These are phyloP conservation scores for Zeus faber DNA, from an alignment of 2,113 vertebrate genomes.

Conservation along the genomic window DNA sequence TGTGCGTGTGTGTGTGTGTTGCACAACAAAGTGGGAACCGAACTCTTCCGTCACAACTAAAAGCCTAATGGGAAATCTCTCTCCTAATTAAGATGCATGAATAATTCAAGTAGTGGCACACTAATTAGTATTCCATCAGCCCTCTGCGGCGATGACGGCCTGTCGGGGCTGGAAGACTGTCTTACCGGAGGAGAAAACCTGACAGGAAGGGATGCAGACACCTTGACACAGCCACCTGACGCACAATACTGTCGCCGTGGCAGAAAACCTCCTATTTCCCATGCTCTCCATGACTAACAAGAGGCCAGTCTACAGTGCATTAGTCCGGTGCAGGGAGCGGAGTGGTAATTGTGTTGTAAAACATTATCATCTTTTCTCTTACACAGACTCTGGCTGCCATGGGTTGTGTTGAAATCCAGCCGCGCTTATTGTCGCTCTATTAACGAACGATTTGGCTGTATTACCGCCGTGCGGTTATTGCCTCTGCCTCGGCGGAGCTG, in stretches of 20 bases:
- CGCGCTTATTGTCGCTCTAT: not conserved
- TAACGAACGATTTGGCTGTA: too few species aligned
- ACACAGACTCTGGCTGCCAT: not conserved
- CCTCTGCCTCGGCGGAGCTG: too few species aligned
- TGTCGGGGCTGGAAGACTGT: slow-evolving; percentile 31
- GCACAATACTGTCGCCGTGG: too few species aligned
- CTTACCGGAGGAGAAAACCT: slow-evolving; percentile 16
- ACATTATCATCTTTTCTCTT: too few species aligned
- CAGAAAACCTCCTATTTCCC: too few species aligned
- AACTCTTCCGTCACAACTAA: slow-evolving; percentile 61
- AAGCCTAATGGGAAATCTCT: slow-evolving; percentile 71
- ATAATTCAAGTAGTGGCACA: slow-evolving; percentile 73
- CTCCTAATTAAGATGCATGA: slow-evolving; percentile 79
- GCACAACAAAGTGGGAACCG: slow-evolving; percentile 34
- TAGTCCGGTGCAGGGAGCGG: too few species aligned
- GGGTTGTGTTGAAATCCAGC: not conserved
- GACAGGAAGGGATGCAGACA: slow-evolving; percentile 48
- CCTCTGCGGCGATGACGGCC: slow-evolving; percentile 52
- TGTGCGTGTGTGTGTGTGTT: not conserved
- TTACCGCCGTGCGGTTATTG: too few species aligned
- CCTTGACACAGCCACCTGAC: slow-evolving; percentile 23
- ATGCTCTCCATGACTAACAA: too few species aligned
- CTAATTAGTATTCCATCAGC: slow-evolving; percentile 78
- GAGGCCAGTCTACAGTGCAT: too few species aligned
- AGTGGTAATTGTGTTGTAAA: too few species aligned